phyloP scores from a whole-genome alignment of 2,797 vertebrate genomes.

The Macropus fuliginosus region DNA sequence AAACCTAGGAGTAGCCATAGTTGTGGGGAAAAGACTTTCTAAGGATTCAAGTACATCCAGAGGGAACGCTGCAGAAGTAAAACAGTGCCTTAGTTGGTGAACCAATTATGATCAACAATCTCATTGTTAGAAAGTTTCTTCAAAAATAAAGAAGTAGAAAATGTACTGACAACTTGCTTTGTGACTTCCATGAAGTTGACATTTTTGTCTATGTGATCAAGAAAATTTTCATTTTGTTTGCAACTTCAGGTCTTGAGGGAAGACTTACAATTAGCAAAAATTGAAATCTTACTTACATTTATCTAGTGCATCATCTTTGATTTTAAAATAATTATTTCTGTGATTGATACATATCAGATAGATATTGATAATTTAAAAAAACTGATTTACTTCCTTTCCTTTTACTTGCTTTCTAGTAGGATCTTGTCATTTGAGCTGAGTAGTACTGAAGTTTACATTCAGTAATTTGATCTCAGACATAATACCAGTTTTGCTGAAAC shows the following conservation, averaged over 20 bases:
- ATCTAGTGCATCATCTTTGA: neutral
- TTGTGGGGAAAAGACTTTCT: neutral
- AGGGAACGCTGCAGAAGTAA: neutral
- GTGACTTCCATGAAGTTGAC: neutral
- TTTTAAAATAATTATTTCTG: neutral
- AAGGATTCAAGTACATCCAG: neutral
- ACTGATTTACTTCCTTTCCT: neutral
- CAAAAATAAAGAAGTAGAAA: neutral
- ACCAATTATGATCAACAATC: neutral
- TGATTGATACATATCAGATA: neutral
- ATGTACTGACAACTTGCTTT: neutral
- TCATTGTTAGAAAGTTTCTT: neutral
- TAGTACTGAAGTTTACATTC: neutral
- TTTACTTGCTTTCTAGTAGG: neutral
- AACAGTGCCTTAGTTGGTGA: neutral
- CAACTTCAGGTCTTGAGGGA: neutral
- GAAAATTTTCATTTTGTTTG: neutral
- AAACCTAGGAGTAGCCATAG: neutral
- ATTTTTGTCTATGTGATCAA: neutral
- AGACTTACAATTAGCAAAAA: neutral
- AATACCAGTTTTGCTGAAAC: neutral
- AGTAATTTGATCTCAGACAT: neutral
- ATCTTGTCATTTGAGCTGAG: neutral
- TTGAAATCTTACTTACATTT: neutral
- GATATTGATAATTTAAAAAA: neutral